phyloP scores from a whole-genome alignment of 2,113 vertebrate species.

The Melanerpes aurifrons region DNA sequence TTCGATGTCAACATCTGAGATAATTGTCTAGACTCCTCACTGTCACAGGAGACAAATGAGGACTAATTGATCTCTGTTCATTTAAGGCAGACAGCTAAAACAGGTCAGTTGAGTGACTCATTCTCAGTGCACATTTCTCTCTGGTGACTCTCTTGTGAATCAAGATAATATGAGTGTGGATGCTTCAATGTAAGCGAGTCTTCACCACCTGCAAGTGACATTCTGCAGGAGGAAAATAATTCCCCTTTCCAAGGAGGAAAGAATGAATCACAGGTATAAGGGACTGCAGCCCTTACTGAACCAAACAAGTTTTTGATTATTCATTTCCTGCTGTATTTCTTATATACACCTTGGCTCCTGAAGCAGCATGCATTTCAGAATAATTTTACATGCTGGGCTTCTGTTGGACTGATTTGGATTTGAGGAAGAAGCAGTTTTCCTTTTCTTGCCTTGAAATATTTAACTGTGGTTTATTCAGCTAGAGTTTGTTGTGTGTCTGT shows the following conservation, averaged over 20 bases:
- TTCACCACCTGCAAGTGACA: not conserved
- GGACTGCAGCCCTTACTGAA: not conserved
- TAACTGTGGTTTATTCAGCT: not conserved
- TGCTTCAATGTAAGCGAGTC: not conserved
- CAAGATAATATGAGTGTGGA: not conserved
- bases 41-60: not conserved
- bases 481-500: not conserved
- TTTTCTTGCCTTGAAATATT: conserved; percentile 13
- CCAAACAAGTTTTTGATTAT: not conserved
- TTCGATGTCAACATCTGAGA: not conserved
- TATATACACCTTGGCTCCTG: not conserved
- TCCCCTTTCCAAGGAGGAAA: not conserved
- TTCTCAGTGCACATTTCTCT: not conserved
- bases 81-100: conserved; percentile 11
- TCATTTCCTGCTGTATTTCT: not conserved
- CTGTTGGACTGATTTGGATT: not conserved
- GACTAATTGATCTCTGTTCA: not conserved
- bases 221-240: not conserved
- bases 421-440: not conserved
- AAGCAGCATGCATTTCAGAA: not conserved
- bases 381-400: not conserved
- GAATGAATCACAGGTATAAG: not conserved
- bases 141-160: not conserved
- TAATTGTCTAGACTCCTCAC: not conserved
- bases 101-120: not conserved